Percentiles rank a stretch among this genome's conserved stretches.
Evolutionary conservation across 2,888 invertebrate genomes (phyloP).

Genomic region (Lagria hirta): DNA sequence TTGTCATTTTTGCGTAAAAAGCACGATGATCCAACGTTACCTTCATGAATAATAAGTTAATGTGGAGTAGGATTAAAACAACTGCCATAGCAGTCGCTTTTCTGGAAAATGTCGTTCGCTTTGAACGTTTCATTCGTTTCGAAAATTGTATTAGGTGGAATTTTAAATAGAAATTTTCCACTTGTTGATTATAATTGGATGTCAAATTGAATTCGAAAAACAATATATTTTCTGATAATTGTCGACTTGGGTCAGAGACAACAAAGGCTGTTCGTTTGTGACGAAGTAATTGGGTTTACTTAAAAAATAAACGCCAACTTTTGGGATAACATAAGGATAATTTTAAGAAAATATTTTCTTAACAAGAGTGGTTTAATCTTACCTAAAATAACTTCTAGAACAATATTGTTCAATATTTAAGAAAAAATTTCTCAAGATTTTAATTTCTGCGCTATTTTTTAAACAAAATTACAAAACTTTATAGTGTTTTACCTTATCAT

Average conservation of each 20-base stretch:
- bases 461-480: too few species aligned
- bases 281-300: conserved; percentile 7
- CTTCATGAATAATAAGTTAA: conserved; percentile 5
- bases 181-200: conserved; percentile 24
- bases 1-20: too few species aligned
- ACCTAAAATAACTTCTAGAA: too few species aligned
- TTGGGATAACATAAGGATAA: too few species aligned
- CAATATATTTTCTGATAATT: conserved; percentile 20
- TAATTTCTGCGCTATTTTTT: too few species aligned
- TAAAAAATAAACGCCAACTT: conserved; percentile 12
- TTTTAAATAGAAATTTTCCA: conserved; percentile 25
- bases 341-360: too few species aligned
- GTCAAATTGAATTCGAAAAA: conserved; percentile 17
- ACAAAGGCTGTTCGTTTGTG: conserved; percentile 7
- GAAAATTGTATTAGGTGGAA: conserved; percentile 19
- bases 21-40: neutral
- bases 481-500: too few species aligned
- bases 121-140: conserved; percentile 8
- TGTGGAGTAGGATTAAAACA: neutral
- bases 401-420: too few species aligned
- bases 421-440: too few species aligned
- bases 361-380: too few species aligned
- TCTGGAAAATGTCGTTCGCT: conserved; percentile 2
- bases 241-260: neutral
- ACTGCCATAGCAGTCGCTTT: neutral